A percentile compares a stretch with the other conserved stretches of the same genome.
Conservation (phyloP, 2,113 vertebrate species). For the Riparia riparia region DNA sequence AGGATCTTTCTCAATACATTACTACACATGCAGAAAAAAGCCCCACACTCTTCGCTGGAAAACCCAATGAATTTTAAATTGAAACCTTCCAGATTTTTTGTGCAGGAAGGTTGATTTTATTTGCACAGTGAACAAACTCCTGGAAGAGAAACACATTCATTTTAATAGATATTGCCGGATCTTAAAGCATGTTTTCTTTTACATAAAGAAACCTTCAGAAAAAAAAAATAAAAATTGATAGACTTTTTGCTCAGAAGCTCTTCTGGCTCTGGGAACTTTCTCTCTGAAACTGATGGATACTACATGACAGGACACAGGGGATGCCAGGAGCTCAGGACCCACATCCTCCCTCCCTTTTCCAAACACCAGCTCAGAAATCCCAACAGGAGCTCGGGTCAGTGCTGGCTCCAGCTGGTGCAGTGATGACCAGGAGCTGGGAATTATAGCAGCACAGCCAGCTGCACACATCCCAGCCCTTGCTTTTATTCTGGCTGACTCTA, state of each 20-base stretch:
- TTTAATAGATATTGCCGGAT: slow-evolving; percentile 14
- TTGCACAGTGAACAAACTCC: not conserved
- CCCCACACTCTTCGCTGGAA: not conserved
- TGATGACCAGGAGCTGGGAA: not conserved
- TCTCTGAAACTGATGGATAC: not conserved
- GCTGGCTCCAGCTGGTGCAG: not conserved
- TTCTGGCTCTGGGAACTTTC: not conserved
- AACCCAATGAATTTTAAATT: slow-evolving; percentile 25
- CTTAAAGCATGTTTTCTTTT: not conserved
- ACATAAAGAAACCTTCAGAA: not conserved
- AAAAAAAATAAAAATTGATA: not conserved
- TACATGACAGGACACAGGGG: rapidly evolving
- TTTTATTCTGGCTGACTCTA: not conserved
- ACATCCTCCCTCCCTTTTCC: not conserved
- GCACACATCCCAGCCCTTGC: not conserved
- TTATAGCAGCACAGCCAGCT: not conserved
- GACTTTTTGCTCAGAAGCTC: not conserved
- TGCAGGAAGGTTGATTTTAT: not conserved
- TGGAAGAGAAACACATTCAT: slow-evolving; percentile 21
- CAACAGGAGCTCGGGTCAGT: rapidly evolving
- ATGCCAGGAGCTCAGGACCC: not conserved
- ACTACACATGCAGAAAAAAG: not conserved
- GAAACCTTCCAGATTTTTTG: slow-evolving; percentile 2
- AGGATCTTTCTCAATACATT: not conserved
- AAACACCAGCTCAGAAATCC: not conserved